Evolutionary conservation across 2,888 invertebrate genomes (phyloP).

Genomic region (Microdon myrmicae): DNA sequence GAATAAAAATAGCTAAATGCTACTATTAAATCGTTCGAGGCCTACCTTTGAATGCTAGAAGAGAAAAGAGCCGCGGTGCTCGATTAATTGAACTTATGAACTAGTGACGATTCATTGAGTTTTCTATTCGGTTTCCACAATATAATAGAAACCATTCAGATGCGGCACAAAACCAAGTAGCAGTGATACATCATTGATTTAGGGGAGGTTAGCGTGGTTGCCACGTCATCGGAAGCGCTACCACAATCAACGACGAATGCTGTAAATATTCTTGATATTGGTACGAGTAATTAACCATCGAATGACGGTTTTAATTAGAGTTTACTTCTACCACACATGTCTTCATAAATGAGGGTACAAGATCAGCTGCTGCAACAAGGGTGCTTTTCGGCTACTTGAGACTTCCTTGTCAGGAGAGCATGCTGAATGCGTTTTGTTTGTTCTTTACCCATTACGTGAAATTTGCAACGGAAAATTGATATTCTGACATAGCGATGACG

Average conservation of each 20-base stretch:
- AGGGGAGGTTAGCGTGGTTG: constrained; percentile 7
- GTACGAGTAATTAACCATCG: no score
- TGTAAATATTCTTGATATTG: constrained; percentile 36
- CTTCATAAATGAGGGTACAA: no score
- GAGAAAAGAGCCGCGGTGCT: constrained; percentile 23
- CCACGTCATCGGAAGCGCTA: constrained; percentile 37
- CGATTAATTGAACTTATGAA: constrained; percentile 50
- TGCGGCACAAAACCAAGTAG: constrained; percentile 30
- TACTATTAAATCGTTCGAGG: constrained; percentile 40
- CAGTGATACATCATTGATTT: background rate
- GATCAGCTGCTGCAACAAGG: no score
- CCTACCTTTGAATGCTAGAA: constrained; percentile 22
- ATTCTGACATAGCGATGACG: no score
- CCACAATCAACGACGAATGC: constrained; percentile 8
- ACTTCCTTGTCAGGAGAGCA: no score
- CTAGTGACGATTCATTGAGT: constrained; percentile 42
- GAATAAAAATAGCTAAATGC: constrained; percentile 46
- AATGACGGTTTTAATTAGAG: no score
- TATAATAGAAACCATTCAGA: constrained; percentile 58
- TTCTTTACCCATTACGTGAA: no score
- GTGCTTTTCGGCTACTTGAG: no score
- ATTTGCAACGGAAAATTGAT: no score
- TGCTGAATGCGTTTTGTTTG: no score
- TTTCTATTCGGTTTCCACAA: constrained; percentile 12
- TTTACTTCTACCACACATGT: no score